phyloP scores from a whole-genome alignment of 2,888 invertebrate species.

The Argyra leucocephala region DNA sequence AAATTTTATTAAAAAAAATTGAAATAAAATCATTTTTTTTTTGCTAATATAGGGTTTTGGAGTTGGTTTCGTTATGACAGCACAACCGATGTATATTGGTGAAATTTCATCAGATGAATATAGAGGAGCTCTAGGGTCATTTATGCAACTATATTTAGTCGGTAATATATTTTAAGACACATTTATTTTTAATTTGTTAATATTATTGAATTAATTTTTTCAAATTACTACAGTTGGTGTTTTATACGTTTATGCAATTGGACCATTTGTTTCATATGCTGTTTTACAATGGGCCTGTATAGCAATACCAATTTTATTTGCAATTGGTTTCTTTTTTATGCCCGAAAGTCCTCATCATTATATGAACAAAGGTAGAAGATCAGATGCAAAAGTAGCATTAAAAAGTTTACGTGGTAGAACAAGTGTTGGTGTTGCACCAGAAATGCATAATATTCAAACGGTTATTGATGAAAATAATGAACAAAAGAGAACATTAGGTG shows the following conservation, averaged over 20 bases:
- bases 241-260: constrained; percentile 59
- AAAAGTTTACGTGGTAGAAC: constrained; percentile 56
- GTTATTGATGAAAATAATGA: constrained; percentile 42
- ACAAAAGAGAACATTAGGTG: constrained; percentile 43
- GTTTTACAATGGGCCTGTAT: constrained; percentile 56
- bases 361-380: constrained; percentile 47
- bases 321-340: constrained; percentile 57
- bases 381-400: constrained; percentile 55
- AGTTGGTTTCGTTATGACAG: constrained; percentile 60
- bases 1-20: neutral
- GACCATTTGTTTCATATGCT: constrained; percentile 60
- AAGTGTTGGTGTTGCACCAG: constrained; percentile 51
- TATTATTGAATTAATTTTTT: neutral
- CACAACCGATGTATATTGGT: constrained; percentile 76
- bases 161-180: constrained; percentile 28
- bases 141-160: constrained; percentile 65
- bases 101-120: constrained; percentile 72
- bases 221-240: constrained; percentile 56
- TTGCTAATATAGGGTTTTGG: constrained; percentile 48
- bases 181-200: neutral
- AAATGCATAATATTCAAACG: constrained; percentile 53
- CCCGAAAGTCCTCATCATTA: constrained; percentile 74
- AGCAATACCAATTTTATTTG: constrained; percentile 52
- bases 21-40: neutral
- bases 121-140: constrained; percentile 73